Base-by-base conservation (phyloP, 2,113 vertebrate species). In the Pardalotus punctatus region DNA sequence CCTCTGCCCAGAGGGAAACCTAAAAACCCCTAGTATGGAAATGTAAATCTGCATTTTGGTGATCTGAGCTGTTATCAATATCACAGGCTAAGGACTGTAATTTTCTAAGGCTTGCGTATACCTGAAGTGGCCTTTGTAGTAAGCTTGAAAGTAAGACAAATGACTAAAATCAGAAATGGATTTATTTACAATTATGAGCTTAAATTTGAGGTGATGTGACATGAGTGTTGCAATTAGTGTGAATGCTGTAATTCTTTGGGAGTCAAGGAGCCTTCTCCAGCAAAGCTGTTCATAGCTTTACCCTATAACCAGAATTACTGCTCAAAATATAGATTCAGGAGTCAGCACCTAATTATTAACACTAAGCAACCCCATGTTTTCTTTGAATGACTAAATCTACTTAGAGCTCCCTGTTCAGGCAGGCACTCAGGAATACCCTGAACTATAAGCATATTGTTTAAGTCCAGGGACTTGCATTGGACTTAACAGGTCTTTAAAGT, bases 391-490 rank as follows among this genome's bases (percentile, higher is more conserved):
- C 57, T 96, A 86, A 95, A 95, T 74, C 88, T 86, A 10, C 83
- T 86, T 92, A 91, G 51, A 81, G 40, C 3, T 84, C 65, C 28
- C 56, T 3, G 4, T 86, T 89, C 60, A 86, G 56, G 54, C 13
- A 14, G 65, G 80, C 64, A 67, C 56, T 71, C 31, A 14, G 73
- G 77, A 78, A 89, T 78, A 86, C n/a, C 10, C 47, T 51, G 62
- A 74, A 86, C 72, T 94, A 76, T 81, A 94, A 89, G 69, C 20
- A 91, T 51, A 88, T 81, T 92, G 90, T 95, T 96, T 91, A 95
- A 94, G 54, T 88, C 18, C 57, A 53, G 0, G 1, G 57, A 86
- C 53, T 92, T 82, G 12, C 12, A 35, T 3, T 76, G 85, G 90
- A 86, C 90, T 95, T 92, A 93, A 57, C 25, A 67, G 56, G 81